phyloP scores from a whole-genome alignment of 2,888 invertebrate species.

The Drosophila prolongata region DNA sequence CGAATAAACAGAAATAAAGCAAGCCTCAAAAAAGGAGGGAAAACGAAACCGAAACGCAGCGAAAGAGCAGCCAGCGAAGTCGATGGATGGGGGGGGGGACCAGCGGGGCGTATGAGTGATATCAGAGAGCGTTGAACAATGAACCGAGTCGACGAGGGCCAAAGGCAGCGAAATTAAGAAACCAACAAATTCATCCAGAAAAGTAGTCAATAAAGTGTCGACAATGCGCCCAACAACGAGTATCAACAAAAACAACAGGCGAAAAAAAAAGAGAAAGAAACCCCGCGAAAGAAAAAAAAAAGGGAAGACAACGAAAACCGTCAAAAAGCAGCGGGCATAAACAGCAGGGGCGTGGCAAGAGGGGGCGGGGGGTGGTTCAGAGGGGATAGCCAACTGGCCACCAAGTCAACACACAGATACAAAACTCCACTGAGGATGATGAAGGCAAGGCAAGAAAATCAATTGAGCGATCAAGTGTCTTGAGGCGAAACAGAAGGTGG shows the following conservation, averaged over 20 bases:
- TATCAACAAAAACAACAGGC: conserved; percentile 38
- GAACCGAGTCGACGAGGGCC: conserved; percentile 47
- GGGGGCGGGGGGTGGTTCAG: conserved; percentile 2
- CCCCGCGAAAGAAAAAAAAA: conserved; percentile 18
- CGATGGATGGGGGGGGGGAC: conserved; percentile 30
- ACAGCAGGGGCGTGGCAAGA: conserved; percentile 18
- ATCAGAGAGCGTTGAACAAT: conserved; percentile 53
- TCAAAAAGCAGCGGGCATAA: conserved; percentile 77
- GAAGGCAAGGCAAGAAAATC: conserved; percentile 69
- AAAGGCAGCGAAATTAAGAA: conserved; percentile 77
- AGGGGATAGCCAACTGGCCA: conserved; percentile 25
- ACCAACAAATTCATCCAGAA: conserved; percentile 82
- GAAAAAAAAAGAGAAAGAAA: conserved; percentile 27
- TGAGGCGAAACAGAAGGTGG: conserved; percentile 84
- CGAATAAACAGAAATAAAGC: conserved; percentile 38
- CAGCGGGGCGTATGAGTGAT: conserved; percentile 77
- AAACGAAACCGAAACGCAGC: conserved; percentile 42
- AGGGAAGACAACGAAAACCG: conserved; percentile 62
- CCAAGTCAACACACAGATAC: conserved; percentile 32
- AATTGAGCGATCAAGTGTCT: conserved; percentile 84
- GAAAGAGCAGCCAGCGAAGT: conserved; percentile 30
- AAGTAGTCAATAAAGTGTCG: conserved; percentile 82
- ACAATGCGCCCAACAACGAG: conserved; percentile 70
- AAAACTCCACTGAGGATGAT: conserved; percentile 26
- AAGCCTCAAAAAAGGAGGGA: conserved; percentile 5